These are phyloP conservation scores for Hydra vulgaris DNA, from an alignment of 30 jellyfish, hydroid and myxozoan genomes.

Conservation along the genomic window DNA sequence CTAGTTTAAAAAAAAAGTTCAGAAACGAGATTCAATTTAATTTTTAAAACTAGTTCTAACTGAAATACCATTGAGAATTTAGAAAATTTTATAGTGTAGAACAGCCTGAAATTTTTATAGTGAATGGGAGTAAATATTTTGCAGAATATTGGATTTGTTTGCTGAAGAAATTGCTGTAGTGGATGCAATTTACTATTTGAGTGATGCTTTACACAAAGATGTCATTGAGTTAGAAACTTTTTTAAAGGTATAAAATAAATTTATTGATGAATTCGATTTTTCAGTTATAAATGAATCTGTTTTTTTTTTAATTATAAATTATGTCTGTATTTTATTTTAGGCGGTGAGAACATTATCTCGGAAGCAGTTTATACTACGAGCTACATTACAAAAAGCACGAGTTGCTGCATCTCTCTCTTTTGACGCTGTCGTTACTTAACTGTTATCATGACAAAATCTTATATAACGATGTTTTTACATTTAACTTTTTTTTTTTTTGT, in stretches of 20 bases:
- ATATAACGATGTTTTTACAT: too few relatives aligned
- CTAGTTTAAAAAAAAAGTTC: too few relatives aligned
- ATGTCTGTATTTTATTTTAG: constrained; percentile 16
- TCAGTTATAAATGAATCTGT: neutral
- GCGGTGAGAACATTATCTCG: constrained; percentile 79
- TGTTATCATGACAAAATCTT: too few relatives aligned
- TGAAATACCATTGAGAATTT: too few relatives aligned
- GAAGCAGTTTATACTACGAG: constrained; percentile 77
- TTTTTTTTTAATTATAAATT: neutral
- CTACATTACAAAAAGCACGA: constrained; percentile 83
- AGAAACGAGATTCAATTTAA: too few relatives aligned
- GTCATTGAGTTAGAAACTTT: constrained; percentile 67
- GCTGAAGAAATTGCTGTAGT: constrained; percentile 95
- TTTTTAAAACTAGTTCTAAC: too few relatives aligned
- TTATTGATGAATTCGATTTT: neutral
- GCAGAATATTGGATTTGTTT: constrained; percentile 54
- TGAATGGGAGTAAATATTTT: too few relatives aligned
- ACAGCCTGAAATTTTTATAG: too few relatives aligned
- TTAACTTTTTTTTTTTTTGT: too few relatives aligned
- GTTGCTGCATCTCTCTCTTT: constrained; percentile 53
- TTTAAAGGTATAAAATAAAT: constrained; percentile 46
- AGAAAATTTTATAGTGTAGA: too few relatives aligned
- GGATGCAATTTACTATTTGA: constrained; percentile 75
- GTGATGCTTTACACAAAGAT: constrained; percentile 81
- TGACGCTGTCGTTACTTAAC: neutral